Conservation (phyloP, 2,113 vertebrate genomes). For the Malurus alboscapulatus region DNA sequence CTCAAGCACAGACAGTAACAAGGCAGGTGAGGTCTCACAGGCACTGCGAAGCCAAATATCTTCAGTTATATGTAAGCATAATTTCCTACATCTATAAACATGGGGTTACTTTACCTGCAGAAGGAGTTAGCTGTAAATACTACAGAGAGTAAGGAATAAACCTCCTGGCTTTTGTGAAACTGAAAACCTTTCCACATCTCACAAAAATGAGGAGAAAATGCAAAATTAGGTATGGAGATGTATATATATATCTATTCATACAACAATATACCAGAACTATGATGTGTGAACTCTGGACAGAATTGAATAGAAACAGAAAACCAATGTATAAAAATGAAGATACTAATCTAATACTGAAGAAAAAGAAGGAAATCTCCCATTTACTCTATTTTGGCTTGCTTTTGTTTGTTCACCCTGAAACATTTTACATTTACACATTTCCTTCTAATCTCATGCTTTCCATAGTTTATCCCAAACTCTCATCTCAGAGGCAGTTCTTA, state of each 20-base stretch:
- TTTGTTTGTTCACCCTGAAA: not conserved
- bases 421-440: not conserved
- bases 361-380: not conserved
- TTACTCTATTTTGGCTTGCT: not conserved
- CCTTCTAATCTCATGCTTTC: not conserved
- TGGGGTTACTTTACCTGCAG: not conserved
- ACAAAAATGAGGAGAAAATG: not conserved
- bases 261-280: not conserved
- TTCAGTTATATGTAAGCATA: rapidly evolving
- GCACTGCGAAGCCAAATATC: not conserved
- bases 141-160: not conserved
- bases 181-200: not conserved
- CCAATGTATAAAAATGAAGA: not conserved
- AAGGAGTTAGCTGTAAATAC: not conserved
- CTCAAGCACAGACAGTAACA: not conserved
- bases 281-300: not conserved
- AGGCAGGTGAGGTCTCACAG: not conserved
- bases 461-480: not conserved
- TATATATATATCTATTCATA: not conserved
- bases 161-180: not conserved
- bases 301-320: not conserved
- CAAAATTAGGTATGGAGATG: not conserved
- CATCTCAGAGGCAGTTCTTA: not conserved
- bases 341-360: not conserved
- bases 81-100: not conserved